A percentile compares a stretch with the other conserved stretches of the same genome.
Evolutionary conservation across 2,113 vertebrate genomes (phyloP).

Genomic region (pig (Sus scrofa)): DNA sequence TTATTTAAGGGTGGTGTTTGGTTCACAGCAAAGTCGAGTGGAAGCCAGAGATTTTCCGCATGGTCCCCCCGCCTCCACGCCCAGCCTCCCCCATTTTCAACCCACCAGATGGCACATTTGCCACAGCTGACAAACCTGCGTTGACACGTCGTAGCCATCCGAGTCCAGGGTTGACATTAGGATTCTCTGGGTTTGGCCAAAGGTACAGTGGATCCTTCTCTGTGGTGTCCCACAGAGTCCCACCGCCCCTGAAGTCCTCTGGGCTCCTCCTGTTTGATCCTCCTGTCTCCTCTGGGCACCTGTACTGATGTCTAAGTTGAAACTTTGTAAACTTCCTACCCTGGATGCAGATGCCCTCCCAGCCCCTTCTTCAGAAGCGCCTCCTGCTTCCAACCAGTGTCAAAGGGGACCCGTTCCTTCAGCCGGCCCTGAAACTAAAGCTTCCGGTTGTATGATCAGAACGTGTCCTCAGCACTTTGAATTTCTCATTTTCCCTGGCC

Average conservation of each 20-base stretch:
- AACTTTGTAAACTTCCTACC: not conserved
- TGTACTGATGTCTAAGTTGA: not conserved
- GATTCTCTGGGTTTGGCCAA: not conserved
- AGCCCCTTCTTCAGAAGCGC: not conserved
- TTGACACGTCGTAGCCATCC: not conserved
- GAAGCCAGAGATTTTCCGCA: not conserved
- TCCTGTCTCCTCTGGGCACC: not conserved
- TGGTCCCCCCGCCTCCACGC: rapidly evolving
- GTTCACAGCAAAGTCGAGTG: not conserved
- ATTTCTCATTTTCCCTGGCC: not conserved
- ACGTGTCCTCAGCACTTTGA: not conserved
- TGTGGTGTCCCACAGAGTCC: not conserved
- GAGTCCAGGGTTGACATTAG: not conserved
- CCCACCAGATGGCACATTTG: not conserved
- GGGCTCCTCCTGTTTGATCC: not conserved
- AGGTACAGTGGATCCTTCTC: not conserved
- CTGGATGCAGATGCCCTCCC: not conserved
- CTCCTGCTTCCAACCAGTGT: not conserved
- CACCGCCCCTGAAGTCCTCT: not conserved
- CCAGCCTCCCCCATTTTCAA: not conserved
- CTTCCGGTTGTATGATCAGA: not conserved
- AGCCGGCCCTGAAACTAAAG: not conserved
- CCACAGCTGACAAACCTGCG: not conserved
- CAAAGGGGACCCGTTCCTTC: not conserved
- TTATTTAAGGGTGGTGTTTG: not conserved